These are phyloP conservation scores for Eristalis pertinax DNA, from an alignment of 2,888 invertebrate species.

Conservation along the genomic window DNA sequence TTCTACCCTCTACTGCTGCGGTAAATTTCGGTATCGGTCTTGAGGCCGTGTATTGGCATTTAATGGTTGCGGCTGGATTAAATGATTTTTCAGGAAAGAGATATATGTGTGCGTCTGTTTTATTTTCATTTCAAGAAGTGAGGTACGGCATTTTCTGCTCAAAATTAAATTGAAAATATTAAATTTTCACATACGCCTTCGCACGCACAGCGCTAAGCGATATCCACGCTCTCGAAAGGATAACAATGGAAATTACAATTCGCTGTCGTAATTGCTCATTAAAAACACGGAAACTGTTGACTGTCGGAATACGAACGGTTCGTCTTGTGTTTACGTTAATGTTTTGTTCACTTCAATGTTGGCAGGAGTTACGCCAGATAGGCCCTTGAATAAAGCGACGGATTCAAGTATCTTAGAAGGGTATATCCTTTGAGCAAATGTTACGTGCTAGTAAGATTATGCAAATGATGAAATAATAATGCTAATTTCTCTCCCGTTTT, in stretches of 20 bases:
- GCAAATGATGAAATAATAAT: constrained; percentile 65
- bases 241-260: constrained; percentile 18
- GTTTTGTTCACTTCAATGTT: constrained; percentile 12
- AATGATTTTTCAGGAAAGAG: not conserved
- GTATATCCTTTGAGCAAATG: constrained; percentile 47
- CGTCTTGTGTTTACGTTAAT: not conserved
- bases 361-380: not conserved
- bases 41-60: constrained; percentile 31
- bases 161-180: constrained; percentile 6
- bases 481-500: constrained; percentile 59
- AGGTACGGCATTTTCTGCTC: not conserved
- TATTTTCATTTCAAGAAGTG: not conserved
- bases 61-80: constrained; percentile 50
- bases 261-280: constrained; percentile 53
- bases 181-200: not conserved
- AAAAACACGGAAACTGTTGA: constrained; percentile 27
- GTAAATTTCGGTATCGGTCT: constrained; percentile 57
- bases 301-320: constrained; percentile 26
- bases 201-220: not conserved
- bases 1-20: constrained; percentile 19
- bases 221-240: constrained; percentile 24
- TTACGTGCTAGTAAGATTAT: constrained; percentile 55
- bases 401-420: constrained; percentile 25
- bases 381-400: constrained; percentile 1
- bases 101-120: not conserved